phyloP scores from a whole-genome alignment of 2,797 vertebrate genomes.

The Eleutherodactylus coqui region DNA sequence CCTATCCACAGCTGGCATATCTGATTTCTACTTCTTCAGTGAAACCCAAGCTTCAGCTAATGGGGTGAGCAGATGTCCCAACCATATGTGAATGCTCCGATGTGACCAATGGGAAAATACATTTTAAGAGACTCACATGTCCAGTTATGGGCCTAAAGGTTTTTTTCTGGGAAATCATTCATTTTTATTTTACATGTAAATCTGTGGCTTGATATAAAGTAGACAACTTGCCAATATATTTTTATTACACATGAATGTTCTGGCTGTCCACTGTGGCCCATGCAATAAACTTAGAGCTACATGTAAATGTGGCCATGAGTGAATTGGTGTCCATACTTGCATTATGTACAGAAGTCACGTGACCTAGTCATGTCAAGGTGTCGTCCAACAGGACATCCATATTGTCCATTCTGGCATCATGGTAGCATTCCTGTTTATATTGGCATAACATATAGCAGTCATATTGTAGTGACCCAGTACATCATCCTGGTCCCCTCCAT shows the following conservation, averaged over 20 bases:
- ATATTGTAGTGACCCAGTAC: no score
- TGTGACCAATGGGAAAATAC: conserved; percentile 8
- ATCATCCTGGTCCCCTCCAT: no score
- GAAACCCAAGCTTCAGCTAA: conserved; percentile 5
- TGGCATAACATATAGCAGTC: no score
- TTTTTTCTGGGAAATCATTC: background rate
- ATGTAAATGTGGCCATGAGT: background rate
- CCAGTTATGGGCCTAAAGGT: background rate
- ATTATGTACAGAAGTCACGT: no score
- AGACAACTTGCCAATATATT: background rate
- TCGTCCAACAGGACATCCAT: background rate
- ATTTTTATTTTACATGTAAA: background rate
- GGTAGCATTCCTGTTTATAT: no score
- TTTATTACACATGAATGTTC: background rate
- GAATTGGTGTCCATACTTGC: background rate
- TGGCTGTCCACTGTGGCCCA: background rate
- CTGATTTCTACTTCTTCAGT: background rate
- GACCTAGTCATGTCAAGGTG: background rate
- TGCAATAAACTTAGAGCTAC: background rate
- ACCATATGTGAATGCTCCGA: background rate
- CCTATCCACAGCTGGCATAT: background rate
- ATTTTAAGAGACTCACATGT: background rate
- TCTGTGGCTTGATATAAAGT: background rate
- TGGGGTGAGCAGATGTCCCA: conserved; percentile 1
- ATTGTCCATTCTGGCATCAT: background rate